Evolutionary conservation across 2,113 vertebrate species (phyloP).

Genomic region (Tupaia chinensis): DNA sequence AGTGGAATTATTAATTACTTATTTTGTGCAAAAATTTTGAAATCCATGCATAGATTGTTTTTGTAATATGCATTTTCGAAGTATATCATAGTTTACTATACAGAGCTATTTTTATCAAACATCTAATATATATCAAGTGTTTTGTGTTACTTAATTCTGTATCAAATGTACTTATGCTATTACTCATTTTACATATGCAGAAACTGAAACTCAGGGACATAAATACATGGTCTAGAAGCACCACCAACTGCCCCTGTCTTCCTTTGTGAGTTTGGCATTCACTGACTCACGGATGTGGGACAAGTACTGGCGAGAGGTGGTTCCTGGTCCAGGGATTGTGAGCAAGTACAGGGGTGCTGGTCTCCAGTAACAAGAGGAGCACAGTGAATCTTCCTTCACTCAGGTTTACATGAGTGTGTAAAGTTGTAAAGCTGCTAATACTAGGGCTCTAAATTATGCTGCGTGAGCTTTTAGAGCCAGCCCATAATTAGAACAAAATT

Average conservation of each 20-base stretch:
- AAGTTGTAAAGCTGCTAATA: constrained; percentile 66
- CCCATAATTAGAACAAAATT: constrained; percentile 79
- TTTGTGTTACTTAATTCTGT: background rate
- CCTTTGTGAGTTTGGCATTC: background rate
- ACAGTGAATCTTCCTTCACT: background rate
- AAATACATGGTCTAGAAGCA: background rate
- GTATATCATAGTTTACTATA: too few relatives aligned
- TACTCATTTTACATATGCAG: background rate
- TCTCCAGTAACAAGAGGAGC: background rate
- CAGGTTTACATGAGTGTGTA: constrained; percentile 29
- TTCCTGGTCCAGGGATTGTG: background rate
- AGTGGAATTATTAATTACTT: too few relatives aligned
- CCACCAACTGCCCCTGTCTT: background rate
- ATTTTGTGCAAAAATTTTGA: too few relatives aligned
- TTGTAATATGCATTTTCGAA: too few relatives aligned
- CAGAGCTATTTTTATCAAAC: background rate
- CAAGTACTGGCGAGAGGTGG: background rate
- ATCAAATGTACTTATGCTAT: background rate
- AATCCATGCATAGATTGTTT: too few relatives aligned
- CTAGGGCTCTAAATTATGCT: constrained; percentile 70
- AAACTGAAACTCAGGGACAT: background rate
- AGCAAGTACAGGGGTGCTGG: background rate
- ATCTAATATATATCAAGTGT: background rate
- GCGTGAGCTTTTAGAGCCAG: constrained; percentile 72
- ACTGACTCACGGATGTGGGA: background rate